Evolutionary conservation across 2,113 vertebrate genomes (phyloP).

Genomic region (Lipophrys pholis): DNA sequence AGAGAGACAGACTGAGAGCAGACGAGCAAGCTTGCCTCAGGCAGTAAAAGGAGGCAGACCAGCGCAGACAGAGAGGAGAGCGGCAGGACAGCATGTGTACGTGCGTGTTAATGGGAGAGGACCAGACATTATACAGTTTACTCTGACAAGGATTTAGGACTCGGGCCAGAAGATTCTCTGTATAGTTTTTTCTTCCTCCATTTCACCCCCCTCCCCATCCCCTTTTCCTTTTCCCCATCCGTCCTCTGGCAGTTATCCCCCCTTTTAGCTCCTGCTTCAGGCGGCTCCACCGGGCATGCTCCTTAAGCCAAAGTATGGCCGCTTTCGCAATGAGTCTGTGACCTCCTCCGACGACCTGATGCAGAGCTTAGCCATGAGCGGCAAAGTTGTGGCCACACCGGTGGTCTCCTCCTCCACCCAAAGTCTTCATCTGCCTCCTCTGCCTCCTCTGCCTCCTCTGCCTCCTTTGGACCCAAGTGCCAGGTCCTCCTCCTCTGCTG

Average conservation of each 20-base stretch:
- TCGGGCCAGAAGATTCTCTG: conserved; percentile 57
- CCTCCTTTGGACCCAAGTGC: conserved; percentile 77
- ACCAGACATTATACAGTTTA: conserved; percentile 60
- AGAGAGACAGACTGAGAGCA: conserved; percentile 58
- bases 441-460: conserved; percentile 79
- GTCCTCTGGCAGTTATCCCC: conserved; percentile 60
- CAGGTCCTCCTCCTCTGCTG: conserved; percentile 71
- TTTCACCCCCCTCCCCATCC: conserved; percentile 42
- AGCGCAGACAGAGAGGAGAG: conserved; percentile 72
- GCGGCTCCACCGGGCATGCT: conserved; percentile 87
- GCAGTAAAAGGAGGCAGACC: conserved; percentile 63
- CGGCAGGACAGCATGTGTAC: conserved; percentile 57
- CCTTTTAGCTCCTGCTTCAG: conserved; percentile 68
- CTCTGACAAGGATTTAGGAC: conserved; percentile 68
- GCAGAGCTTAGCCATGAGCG: conserved; percentile 87
- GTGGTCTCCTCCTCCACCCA: conserved; percentile 79
- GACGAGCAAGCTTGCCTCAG: conserved; percentile 63
- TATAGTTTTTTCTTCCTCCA: conserved; percentile 51
- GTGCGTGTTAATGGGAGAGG: conserved; percentile 59
- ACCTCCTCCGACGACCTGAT: conserved; percentile 88
- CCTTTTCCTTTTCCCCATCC: conserved; percentile 41
- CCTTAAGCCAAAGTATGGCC: conserved; percentile 91
- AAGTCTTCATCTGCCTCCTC: conserved; percentile 74
- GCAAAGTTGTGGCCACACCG: conserved; percentile 85
- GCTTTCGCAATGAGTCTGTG: conserved; percentile 90